Percentiles rank a stretch among this genome's conserved stretches.
These are phyloP conservation scores for Diplolepis rosae DNA, from an alignment of 2,888 invertebrate genomes.

Conservation along the genomic window DNA sequence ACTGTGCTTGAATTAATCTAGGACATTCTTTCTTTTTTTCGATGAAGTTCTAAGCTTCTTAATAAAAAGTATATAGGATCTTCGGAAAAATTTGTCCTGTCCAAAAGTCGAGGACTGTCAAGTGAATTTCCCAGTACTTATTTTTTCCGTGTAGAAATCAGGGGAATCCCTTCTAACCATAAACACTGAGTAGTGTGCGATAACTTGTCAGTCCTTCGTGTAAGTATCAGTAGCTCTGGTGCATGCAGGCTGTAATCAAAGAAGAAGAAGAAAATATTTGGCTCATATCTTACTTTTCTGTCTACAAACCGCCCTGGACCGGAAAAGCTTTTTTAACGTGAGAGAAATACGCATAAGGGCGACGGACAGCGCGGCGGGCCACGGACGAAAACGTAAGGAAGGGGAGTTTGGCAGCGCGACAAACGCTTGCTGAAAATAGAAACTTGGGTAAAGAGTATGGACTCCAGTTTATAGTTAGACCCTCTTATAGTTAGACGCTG, in stretches of 20 bases:
- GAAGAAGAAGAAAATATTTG: not conserved
- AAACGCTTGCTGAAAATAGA: slow-evolving; percentile 44
- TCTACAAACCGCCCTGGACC: slow-evolving; percentile 19
- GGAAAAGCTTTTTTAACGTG: slow-evolving; percentile 18
- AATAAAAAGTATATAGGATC: no score
- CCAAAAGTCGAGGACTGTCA: no score
- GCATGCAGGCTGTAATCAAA: not conserved
- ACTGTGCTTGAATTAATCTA: no score
- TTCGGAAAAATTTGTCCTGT: no score
- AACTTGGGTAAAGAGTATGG: slow-evolving; percentile 36
- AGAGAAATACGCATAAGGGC: slow-evolving; percentile 16
- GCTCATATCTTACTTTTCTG: slow-evolving; percentile 15
- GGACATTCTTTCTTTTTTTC: no score
- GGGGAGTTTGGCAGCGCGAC: slow-evolving; percentile 46
- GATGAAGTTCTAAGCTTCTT: no score
- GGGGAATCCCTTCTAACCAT: no score
- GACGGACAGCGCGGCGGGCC: slow-evolving; percentile 6
- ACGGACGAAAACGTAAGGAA: slow-evolving; percentile 33
- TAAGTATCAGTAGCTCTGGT: not conserved
- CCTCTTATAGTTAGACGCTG: slow-evolving; percentile 67
- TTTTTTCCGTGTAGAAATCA: no score
- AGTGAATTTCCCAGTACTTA: no score
- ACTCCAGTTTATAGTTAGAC: slow-evolving; percentile 46
- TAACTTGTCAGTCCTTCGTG: not conserved
- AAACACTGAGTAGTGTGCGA: not conserved